These are phyloP conservation scores for Momotus momota DNA, from an alignment of 2,797 vertebrate genomes.

Conservation along the genomic window DNA sequence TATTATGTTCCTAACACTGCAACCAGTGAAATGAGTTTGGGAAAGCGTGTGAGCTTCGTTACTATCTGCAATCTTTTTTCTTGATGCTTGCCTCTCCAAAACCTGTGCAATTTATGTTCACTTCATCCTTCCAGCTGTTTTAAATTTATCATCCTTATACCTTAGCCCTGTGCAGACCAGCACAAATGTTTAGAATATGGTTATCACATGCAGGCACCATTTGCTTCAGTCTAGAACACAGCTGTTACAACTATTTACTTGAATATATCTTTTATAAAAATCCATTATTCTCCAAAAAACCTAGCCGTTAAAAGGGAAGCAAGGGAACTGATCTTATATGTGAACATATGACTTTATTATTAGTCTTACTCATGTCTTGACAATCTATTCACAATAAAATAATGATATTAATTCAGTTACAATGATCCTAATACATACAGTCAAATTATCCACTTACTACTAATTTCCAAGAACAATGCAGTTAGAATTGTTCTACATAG, in stretches of 20 bases:
- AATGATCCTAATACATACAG: not conserved
- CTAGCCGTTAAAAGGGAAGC: not conserved
- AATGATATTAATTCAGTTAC: not conserved
- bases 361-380: not conserved
- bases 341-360: not conserved
- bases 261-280: not conserved
- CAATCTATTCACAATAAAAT: not conserved
- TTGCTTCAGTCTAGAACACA: not conserved
- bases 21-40: not conserved
- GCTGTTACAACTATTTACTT: not conserved
- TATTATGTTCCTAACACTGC: not conserved
- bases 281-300: not conserved
- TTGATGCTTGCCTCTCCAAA: not conserved
- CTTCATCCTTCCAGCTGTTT: not conserved
- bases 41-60: accelerated
- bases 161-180: not conserved
- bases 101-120: not conserved
- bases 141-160: not conserved
- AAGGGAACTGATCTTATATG: not conserved
- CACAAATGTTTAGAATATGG: not conserved
- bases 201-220: not conserved
- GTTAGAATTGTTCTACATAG: not conserved
- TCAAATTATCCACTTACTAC: not conserved
- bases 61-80: not conserved
- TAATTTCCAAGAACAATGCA: not conserved